Percentiles rank a stretch among this genome's conserved stretches.
Conservation (phyloP, 2,888 invertebrate genomes). For the Drosophila limbata region DNA sequence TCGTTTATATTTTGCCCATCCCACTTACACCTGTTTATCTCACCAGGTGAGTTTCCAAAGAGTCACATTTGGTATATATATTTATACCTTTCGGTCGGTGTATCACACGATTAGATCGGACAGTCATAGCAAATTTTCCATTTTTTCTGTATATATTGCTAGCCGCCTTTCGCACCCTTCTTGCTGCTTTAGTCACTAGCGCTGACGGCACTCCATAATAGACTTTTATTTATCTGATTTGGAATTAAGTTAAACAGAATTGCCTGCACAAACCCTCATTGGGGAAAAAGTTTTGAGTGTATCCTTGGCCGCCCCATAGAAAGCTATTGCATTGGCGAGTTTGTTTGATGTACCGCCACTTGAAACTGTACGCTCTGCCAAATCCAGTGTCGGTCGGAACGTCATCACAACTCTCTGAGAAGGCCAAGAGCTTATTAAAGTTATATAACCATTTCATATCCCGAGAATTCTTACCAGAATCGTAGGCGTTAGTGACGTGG, state of each 20-base stretch:
- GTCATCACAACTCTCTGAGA: not conserved
- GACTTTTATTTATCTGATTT: not conserved
- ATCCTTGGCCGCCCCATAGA: not conserved
- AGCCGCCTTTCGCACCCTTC: no score
- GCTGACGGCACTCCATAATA: no score
- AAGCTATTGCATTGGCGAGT: not conserved
- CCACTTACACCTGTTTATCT: no score
- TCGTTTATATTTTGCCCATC: no score
- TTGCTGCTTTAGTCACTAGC: no score
- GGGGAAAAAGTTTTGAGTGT: not conserved
- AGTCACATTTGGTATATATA: no score
- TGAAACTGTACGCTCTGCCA: not conserved
- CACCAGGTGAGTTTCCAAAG: no score
- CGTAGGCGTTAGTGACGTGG: conserved; percentile 9
- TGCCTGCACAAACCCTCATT: not conserved
- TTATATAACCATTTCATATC: not conserved
- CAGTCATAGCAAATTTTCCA: no score
- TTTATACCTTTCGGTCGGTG: no score
- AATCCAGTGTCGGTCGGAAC: not conserved
- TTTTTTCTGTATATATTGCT: no score
- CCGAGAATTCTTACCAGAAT: not conserved
- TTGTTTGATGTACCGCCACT: not conserved
- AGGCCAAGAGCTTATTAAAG: not conserved
- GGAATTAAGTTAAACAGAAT: not conserved
- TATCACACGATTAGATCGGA: no score